phyloP scores from a whole-genome alignment of 2,797 vertebrate species.

The Lepus oiostolus region DNA sequence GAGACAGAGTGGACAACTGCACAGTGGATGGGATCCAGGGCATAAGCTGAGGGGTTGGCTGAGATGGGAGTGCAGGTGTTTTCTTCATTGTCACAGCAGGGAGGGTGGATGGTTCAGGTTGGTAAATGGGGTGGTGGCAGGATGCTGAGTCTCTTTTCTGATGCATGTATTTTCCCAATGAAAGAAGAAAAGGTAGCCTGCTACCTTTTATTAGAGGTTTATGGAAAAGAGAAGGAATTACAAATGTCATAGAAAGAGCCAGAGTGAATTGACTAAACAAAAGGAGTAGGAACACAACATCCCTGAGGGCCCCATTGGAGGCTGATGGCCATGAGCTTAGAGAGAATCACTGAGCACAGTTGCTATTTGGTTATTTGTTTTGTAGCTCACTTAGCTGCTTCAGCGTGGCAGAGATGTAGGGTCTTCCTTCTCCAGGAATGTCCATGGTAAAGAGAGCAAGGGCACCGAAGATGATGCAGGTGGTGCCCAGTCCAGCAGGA shows the following conservation, averaged over 20 bases:
- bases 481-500: background rate
- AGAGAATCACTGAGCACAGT: background rate
- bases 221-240: background rate
- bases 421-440: background rate
- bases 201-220: background rate
- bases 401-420: background rate
- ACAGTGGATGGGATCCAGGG: background rate
- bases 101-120: background rate
- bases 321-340: background rate
- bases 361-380: background rate
- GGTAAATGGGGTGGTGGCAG: background rate
- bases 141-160: background rate
- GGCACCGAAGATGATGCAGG: background rate
- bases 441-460: background rate
- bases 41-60: background rate
- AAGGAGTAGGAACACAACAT: background rate
- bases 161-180: background rate
- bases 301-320: background rate
- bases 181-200: background rate
- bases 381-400: background rate
- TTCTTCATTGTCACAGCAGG: background rate
- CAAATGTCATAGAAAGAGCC: background rate
- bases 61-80: background rate
- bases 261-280: background rate
- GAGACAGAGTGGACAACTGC: background rate